Evolutionary conservation across 1,140 invertebrate species (phyloP), one percentile per base, ranked within the genome.

Genomic region (Papilio polytes): DNA sequence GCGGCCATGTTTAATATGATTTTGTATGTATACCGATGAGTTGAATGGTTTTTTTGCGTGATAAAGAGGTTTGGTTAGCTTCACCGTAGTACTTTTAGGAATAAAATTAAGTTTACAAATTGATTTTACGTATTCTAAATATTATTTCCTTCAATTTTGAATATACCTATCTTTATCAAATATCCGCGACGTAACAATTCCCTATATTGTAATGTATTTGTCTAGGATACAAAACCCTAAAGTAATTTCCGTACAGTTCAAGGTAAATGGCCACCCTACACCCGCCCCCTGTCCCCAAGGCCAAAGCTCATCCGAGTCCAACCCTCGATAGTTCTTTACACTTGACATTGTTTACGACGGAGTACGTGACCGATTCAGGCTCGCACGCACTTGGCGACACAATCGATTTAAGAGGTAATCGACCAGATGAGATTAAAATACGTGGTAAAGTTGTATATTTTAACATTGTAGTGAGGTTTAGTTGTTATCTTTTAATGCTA

Each of bases 1-100:
- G 44, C 74, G 20, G 74, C 74, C 74, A 76, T 76, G 20, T 76
- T 76, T 76, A 46, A 76, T 76, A 51, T 76, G 74, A 76, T 76
- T 10, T 44, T 51, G 46, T 26, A 13, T 13, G 12, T 36, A 13
- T 31, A 63, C 59, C 15, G 10, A 63, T 36, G 36, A 36, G 26
- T 66, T 66, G 12, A 31, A 31, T 36, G 22, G 63, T 31, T 26
- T 66, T 10, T 8, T 22, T 26, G 9, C 20, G 10, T 63, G 22
- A 63, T 63, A 9, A 63, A 63, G 9, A 63, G 22, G 9, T 63
- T 26, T 63, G 6, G 4, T 63, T 63, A 3, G 18, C 22, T 63
- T 22, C 26, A 13, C 9, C 13, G 63, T 63, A 2, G 9, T 20
- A 13, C 15, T 15, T 53, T 53, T 48, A 48, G 46, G 3, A 48